These are phyloP conservation scores for Pristionchus fissidentatus DNA, from an alignment of 2,888 invertebrate genomes.

Conservation along the genomic window DNA sequence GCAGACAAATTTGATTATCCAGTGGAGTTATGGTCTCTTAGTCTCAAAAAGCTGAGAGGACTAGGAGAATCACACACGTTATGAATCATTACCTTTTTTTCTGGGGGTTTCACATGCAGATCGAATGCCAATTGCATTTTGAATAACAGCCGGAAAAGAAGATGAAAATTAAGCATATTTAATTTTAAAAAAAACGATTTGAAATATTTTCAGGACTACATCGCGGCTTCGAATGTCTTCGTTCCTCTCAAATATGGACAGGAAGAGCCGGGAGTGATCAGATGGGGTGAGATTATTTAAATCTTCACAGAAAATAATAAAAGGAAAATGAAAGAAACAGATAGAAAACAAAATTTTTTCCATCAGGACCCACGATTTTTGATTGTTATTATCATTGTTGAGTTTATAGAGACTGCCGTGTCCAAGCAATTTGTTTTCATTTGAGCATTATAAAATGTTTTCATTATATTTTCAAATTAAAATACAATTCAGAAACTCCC, in stretches of 20 bases:
- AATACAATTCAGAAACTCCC: conserved; percentile 22
- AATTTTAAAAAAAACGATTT: background rate
- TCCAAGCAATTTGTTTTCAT: background rate
- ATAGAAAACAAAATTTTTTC: background rate
- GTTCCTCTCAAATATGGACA: conserved; percentile 33
- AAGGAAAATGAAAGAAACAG: background rate
- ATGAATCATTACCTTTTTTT: too few relatives aligned
- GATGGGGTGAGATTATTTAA: conserved; percentile 39
- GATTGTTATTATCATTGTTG: background rate
- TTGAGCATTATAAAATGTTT: background rate
- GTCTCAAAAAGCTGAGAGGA: too few relatives aligned
- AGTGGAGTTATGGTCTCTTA: too few relatives aligned
- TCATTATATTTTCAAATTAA: background rate
- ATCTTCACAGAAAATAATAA: background rate
- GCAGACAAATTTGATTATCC: too few relatives aligned
- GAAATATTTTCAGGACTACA: conserved; percentile 37
- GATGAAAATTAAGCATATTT: background rate
- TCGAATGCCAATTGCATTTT: background rate
- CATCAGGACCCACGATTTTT: background rate
- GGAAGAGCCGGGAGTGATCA: conserved; percentile 16
- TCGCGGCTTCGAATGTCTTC: conserved; percentile 45
- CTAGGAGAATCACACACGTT: too few relatives aligned
- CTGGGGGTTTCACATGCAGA: background rate
- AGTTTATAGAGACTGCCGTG: background rate
- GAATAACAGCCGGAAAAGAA: background rate